phyloP scores from a whole-genome alignment of 2,797 vertebrate genomes.

The Decapterus maruadsi region DNA sequence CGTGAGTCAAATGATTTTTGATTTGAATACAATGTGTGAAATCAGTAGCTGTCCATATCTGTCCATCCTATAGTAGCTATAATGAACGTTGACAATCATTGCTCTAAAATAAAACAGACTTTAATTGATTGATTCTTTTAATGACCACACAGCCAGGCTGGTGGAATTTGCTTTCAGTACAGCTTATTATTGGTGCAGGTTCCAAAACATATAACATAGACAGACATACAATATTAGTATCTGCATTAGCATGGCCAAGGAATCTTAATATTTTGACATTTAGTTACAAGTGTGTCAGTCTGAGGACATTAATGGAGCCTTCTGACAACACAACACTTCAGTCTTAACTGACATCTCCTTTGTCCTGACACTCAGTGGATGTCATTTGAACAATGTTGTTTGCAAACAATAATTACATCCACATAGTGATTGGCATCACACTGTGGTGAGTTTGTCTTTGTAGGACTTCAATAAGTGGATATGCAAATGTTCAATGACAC shows the following conservation, averaged over 20 bases:
- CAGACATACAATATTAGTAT: too few species aligned
- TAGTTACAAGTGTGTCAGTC: constrained; percentile 18
- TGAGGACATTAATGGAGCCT: constrained; percentile 5
- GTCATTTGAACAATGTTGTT: constrained; percentile 39
- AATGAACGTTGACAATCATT: background rate
- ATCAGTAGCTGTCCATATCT: background rate
- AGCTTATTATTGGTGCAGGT: too few species aligned
- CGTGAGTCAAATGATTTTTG: background rate
- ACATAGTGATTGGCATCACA: background rate
- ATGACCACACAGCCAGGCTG: too few species aligned
- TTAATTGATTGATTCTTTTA: too few species aligned
- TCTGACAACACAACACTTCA: constrained; percentile 23
- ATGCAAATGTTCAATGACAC: constrained; percentile 37
- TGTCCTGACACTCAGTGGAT: constrained; percentile 10
- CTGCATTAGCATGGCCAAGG: too few species aligned
- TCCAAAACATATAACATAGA: too few species aligned
- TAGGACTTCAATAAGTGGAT: constrained; percentile 17
- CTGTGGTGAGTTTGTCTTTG: background rate
- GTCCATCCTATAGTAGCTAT: background rate
- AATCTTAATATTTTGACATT: too few species aligned
- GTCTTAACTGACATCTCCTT: constrained; percentile 19
- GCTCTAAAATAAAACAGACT: background rate
- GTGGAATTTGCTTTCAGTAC: too few species aligned
- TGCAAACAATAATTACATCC: constrained; percentile 45
- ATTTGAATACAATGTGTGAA: constrained; percentile 2